Evolutionary conservation across 2,888 invertebrate species (phyloP).

Genomic region (Trachelus stipa): DNA sequence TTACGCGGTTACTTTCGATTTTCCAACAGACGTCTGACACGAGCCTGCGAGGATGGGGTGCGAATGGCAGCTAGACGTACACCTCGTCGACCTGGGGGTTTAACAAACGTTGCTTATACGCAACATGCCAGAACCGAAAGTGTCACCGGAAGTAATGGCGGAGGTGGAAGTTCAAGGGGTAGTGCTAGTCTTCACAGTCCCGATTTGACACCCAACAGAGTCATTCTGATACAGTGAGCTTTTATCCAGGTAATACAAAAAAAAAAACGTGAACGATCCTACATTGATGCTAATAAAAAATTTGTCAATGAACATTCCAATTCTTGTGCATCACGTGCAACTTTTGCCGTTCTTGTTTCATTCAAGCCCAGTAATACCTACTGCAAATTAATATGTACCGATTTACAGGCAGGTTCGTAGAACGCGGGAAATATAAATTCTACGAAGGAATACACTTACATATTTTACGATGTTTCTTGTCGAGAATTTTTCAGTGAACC

Average conservation of each 20-base stretch:
- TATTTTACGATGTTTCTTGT: neutral
- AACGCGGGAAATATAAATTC: neutral
- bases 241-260: neutral
- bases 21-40: slow-evolving; percentile 64
- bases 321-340: neutral
- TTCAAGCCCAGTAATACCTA: neutral
- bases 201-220: slow-evolving; percentile 22
- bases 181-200: slow-evolving; percentile 26
- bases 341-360: neutral
- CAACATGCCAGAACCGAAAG: slow-evolving; percentile 25
- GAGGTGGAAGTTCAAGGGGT: slow-evolving; percentile 20
- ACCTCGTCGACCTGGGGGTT: slow-evolving; percentile 17
- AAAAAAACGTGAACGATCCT: neutral
- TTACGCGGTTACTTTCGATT: slow-evolving; percentile 72
- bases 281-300: neutral
- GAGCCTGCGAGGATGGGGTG: slow-evolving; percentile 65
- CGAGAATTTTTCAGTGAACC: neutral
- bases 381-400: neutral
- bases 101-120: slow-evolving; percentile 28
- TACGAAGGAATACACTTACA: neutral
- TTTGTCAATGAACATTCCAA: neutral
- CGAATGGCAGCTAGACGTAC: slow-evolving; percentile 46
- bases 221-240: slow-evolving; percentile 17
- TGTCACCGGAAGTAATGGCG: slow-evolving; percentile 50
- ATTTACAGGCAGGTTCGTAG: neutral